These are phyloP conservation scores for Tipula confusa DNA, from an alignment of 2,888 invertebrate species.

Conservation along the genomic window DNA sequence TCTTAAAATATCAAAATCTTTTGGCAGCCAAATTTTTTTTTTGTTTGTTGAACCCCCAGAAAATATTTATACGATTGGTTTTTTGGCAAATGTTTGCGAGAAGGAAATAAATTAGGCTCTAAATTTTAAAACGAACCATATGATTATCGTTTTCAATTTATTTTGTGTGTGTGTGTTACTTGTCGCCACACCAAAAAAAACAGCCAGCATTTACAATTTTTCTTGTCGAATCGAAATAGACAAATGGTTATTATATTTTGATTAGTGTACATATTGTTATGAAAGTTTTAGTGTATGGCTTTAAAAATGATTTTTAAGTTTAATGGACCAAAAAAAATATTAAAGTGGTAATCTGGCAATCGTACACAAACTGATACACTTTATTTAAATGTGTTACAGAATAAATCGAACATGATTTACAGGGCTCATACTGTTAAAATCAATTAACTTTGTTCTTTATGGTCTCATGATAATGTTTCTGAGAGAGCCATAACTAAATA, in stretches of 20 bases:
- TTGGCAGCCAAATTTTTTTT: neutral
- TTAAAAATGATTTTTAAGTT: neutral
- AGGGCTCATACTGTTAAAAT: too few species aligned
- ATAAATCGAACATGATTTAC: too few species aligned
- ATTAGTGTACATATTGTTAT: neutral
- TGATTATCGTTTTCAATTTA: neutral
- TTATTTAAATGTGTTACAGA: neutral
- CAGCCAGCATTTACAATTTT: neutral
- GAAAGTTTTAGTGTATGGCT: neutral
- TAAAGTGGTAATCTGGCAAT: neutral
- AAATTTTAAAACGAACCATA: neutral
- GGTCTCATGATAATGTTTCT: too few species aligned
- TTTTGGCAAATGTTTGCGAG: conserved; percentile 7
- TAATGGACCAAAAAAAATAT: neutral
- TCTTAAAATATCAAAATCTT: neutral
- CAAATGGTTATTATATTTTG: neutral
- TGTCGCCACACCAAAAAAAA: neutral
- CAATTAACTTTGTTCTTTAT: too few species aligned
- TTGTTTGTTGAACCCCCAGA: neutral
- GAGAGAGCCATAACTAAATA: too few species aligned
- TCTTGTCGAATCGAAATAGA: neutral
- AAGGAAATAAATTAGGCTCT: conserved; percentile 5
- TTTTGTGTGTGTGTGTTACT: neutral
- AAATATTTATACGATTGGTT: neutral
- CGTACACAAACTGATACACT: neutral